phyloP scores from a whole-genome alignment of 2,113 vertebrate genomes.

The Macroglossus sobrinus region DNA sequence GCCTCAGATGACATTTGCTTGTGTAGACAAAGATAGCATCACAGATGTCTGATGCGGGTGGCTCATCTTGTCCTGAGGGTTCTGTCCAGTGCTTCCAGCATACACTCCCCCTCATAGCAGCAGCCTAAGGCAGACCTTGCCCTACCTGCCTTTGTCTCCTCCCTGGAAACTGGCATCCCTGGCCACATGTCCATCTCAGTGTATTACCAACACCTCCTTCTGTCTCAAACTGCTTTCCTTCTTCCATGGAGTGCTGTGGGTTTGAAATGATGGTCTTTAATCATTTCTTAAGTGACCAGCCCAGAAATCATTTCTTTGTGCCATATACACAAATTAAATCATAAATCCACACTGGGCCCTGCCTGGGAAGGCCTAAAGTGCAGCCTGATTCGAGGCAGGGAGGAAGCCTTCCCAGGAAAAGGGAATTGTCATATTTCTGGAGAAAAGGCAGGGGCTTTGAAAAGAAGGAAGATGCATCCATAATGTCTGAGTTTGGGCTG shows the following conservation, averaged over 20 bases:
- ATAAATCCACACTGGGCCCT: conserved; percentile 67
- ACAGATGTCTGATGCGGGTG: neutral
- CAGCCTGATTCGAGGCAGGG: conserved; percentile 32
- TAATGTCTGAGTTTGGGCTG: neutral
- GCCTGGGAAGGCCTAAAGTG: conserved; percentile 27
- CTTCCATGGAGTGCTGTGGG: conserved; percentile 58
- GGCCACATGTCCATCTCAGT: neutral
- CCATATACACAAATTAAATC: conserved; percentile 76
- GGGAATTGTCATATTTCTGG: neutral
- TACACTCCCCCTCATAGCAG: neutral
- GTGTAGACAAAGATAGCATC: neutral
- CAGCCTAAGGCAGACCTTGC: neutral
- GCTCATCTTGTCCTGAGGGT: neutral
- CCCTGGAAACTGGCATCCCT: neutral
- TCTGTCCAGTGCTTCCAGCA: neutral
- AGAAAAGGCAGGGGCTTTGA: neutral
- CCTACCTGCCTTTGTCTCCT: neutral
- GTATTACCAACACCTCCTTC: conserved; percentile 49
- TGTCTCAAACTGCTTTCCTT: conserved; percentile 46
- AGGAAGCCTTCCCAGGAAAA: neutral
- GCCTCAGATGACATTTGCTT: neutral
- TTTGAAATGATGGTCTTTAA: conserved; percentile 77
- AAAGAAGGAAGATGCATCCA: neutral
- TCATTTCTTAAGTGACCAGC: conserved; percentile 79
- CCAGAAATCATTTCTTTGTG: conserved; percentile 74